Evolutionary conservation across 2,888 invertebrate genomes (phyloP).

Genomic region (Agrochola circellaris): DNA sequence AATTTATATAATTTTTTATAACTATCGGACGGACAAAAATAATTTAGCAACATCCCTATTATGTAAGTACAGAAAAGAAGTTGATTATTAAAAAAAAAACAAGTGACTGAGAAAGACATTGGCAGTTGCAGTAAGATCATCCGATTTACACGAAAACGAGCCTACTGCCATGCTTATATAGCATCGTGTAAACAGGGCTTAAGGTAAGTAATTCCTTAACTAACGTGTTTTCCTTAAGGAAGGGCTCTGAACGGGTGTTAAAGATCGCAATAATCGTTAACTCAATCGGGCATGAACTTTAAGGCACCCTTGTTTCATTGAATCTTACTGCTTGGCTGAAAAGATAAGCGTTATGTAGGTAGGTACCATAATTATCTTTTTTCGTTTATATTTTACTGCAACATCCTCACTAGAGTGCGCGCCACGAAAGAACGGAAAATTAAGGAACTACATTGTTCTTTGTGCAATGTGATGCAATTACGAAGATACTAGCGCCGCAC

Average conservation of each 20-base stretch:
- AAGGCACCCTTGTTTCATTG: constrained; percentile 58
- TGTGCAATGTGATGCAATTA: too few relatives aligned
- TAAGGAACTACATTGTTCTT: too few relatives aligned
- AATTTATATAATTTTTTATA: too few relatives aligned
- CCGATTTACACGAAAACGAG: neutral
- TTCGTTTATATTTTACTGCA: too few relatives aligned
- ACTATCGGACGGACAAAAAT: too few relatives aligned
- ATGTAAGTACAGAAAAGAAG: neutral
- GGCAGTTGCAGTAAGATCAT: neutral
- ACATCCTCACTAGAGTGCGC: too few relatives aligned
- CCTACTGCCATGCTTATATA: neutral
- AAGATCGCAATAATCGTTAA: constrained; percentile 64
- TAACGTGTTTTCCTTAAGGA: constrained; percentile 45
- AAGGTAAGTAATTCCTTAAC: constrained; percentile 36
- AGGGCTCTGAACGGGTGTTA: constrained; percentile 46
- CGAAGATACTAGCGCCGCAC: too few relatives aligned
- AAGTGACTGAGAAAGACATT: neutral
- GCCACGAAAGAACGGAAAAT: too few relatives aligned
- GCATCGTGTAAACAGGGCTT: constrained; percentile 15
- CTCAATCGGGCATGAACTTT: constrained; percentile 58
- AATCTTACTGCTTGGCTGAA: constrained; percentile 50
- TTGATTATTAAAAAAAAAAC: neutral
- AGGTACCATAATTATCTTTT: too few relatives aligned
- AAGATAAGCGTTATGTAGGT: constrained; percentile 41
- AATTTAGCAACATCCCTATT: too few relatives aligned